phyloP scores from a whole-genome alignment of 2,797 vertebrate genomes.

The Chelon labrosus region DNA sequence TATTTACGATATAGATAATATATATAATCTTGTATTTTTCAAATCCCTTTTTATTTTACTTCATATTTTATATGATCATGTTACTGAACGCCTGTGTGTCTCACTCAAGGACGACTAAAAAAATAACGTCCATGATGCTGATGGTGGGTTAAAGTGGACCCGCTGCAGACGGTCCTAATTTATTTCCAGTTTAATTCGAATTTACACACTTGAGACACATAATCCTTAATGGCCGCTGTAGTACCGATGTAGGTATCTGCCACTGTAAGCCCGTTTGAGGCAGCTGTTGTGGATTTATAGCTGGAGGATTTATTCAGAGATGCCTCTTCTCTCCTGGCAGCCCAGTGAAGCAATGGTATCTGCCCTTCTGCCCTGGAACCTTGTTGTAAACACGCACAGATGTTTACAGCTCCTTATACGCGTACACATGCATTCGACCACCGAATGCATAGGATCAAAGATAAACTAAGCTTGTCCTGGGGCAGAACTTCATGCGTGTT shows the following conservation, averaged over 20 bases:
- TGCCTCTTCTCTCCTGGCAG: constrained; percentile 19
- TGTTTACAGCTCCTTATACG: not conserved
- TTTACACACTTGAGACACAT: constrained; percentile 22
- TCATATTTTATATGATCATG: too few relatives aligned
- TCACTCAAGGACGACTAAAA: constrained; percentile 10
- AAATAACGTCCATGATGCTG: not conserved
- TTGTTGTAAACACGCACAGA: constrained; percentile 21
- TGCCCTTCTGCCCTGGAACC: constrained; percentile 2
- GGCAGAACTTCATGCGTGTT: constrained; percentile 33
- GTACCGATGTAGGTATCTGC: constrained; percentile 26
- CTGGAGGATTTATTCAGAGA: constrained; percentile 32
- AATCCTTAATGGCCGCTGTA: constrained; percentile 20
- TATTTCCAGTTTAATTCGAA: constrained; percentile 10
- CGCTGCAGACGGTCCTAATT: not conserved
- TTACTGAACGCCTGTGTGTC: not conserved
- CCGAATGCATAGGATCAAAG: constrained; percentile 46
- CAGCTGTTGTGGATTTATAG: constrained; percentile 36
- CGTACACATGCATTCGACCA: constrained; percentile 5
- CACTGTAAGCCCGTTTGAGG: constrained; percentile 19
- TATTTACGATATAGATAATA: too few relatives aligned
- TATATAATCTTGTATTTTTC: too few relatives aligned
- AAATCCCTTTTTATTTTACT: too few relatives aligned
- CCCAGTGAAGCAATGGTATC: constrained; percentile 11
- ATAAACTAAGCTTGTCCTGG: constrained; percentile 23
- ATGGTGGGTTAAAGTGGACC: constrained; percentile 13